These are phyloP conservation scores for Hedya salicella DNA, from an alignment of 2,888 invertebrate genomes.

Conservation along the genomic window DNA sequence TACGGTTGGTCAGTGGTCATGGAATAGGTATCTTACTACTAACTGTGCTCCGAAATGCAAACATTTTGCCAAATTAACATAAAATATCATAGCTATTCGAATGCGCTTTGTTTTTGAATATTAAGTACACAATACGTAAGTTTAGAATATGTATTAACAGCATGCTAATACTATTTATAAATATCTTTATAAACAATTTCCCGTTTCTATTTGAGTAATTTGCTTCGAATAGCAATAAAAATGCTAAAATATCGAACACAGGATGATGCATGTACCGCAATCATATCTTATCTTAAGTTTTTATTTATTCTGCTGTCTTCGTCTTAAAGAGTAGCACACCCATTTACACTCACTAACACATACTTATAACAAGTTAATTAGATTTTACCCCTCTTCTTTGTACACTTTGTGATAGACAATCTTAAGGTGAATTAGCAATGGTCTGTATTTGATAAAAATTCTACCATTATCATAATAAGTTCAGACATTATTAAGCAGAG, in stretches of 20 bases:
- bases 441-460: neutral
- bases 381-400: conserved; percentile 13
- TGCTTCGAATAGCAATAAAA: conserved; percentile 19
- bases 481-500: neutral
- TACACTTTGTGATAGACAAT: conserved; percentile 12
- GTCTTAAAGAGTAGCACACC: conserved; percentile 1
- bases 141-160: conserved; percentile 18
- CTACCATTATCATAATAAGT: neutral
- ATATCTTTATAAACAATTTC: neutral
- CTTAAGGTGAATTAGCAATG: conserved; percentile 2
- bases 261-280: neutral
- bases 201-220: conserved; percentile 4
- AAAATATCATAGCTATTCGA: conserved; percentile 5
- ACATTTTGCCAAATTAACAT: neutral
- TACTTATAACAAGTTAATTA: conserved; percentile 25
- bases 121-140: conserved; percentile 31
- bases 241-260: neutral
- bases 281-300: conserved; percentile 18
- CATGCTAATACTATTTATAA: conserved; percentile 12
- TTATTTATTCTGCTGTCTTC: conserved; percentile 1
- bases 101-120: conserved; percentile 2
- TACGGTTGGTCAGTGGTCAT: neutral
- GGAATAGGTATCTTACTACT: neutral
- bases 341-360: conserved; percentile 10
- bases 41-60: neutral